phyloP scores from a whole-genome alignment of 2,113 vertebrate genomes.

The Heptranchias perlo region DNA sequence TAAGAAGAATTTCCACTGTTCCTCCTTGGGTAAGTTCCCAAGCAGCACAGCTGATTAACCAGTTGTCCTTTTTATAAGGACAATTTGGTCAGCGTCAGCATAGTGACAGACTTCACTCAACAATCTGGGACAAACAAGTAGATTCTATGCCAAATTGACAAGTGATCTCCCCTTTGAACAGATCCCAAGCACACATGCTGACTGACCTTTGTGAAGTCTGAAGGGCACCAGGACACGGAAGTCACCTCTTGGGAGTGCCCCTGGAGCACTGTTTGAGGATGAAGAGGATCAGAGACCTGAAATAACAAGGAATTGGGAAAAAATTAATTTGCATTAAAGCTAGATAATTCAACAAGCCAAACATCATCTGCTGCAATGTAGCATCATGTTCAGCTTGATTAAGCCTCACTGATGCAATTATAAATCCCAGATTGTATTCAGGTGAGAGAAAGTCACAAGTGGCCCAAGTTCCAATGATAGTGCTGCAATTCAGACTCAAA shows the following conservation, averaged over 20 bases:
- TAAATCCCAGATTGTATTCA: neutral
- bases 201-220: constrained; percentile 90
- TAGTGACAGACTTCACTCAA: neutral
- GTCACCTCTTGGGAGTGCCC: constrained; percentile 93
- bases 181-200: constrained; percentile 41
- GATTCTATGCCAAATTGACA: neutral
- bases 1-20: neutral
- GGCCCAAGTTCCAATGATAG: neutral
- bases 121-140: neutral
- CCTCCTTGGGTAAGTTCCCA: neutral
- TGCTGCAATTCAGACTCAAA: neutral
- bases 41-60: neutral
- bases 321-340: neutral
- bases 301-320: constrained; percentile 5
- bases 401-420: neutral
- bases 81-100: neutral
- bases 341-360: neutral
- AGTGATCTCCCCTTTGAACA: too few relatives aligned
- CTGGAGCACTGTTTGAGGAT: constrained; percentile 70
- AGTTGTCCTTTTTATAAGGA: neutral
- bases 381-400: neutral
- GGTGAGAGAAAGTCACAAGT: neutral
- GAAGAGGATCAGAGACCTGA: constrained; percentile 74
- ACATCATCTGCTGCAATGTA: neutral
- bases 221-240: constrained; percentile 86